A percentile compares a stretch with the other conserved stretches of the same genome.
phyloP scores from a whole-genome alignment of 2,888 invertebrate species.

The Epistrophe grossulariae region DNA sequence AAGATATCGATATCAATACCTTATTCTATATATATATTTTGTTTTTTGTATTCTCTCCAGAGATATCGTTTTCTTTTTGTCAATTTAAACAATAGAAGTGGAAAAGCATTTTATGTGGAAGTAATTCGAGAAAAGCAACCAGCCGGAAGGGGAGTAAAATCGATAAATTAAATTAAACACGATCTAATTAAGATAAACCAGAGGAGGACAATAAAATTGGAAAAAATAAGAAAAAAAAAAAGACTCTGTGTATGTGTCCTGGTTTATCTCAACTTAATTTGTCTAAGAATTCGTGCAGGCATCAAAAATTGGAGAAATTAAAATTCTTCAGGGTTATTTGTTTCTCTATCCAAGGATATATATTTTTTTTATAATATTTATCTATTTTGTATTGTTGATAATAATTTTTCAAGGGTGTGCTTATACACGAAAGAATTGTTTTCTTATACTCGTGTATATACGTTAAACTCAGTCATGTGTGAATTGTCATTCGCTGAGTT shows the following conservation, averaged over 20 bases:
- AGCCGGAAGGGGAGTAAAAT: slow-evolving; percentile 24
- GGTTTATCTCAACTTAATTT: slow-evolving; percentile 52
- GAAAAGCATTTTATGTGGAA: slow-evolving; percentile 37
- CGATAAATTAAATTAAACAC: slow-evolving; percentile 46
- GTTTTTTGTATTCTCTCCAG: slow-evolving; percentile 7
- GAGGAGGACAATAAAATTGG: slow-evolving; percentile 7
- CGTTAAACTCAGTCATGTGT: slow-evolving; percentile 28
- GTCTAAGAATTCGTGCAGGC: slow-evolving; percentile 19
- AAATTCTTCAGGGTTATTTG: slow-evolving; percentile 27
- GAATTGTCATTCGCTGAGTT: neutral
- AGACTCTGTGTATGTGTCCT: slow-evolving; percentile 11
- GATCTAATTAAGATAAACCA: slow-evolving; percentile 28
- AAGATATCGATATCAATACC: slow-evolving; percentile 31
- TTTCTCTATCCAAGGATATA: neutral
- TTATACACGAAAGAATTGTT: slow-evolving; percentile 1
- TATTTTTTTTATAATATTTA: neutral
- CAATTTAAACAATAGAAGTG: slow-evolving; percentile 23
- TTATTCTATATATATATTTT: neutral
- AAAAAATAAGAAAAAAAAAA: neutral
- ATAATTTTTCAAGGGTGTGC: neutral
- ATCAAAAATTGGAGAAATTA: slow-evolving; percentile 46
- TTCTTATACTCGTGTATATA: neutral
- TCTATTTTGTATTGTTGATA: neutral
- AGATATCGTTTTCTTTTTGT: slow-evolving; percentile 34
- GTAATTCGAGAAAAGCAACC: neutral